Conservation (phyloP, 2,888 invertebrate genomes). For the Drosophila sordidapex region DNA sequence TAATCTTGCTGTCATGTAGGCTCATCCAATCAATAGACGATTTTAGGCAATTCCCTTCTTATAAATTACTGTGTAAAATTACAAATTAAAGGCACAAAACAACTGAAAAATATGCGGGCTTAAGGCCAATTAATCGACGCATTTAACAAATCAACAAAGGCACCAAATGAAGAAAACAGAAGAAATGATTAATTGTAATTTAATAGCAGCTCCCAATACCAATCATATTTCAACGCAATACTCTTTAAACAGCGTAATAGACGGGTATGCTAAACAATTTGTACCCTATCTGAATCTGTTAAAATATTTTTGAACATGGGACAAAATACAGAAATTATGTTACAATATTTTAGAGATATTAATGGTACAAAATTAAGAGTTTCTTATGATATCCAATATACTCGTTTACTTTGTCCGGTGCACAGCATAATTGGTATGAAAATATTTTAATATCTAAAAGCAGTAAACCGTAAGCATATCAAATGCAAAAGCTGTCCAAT, state of each 20-base stretch:
- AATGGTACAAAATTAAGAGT: neutral
- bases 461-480: neutral
- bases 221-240: conserved; percentile 53
- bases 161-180: conserved; percentile 29
- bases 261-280: neutral
- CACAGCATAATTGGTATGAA: neutral
- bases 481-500: neutral
- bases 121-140: conserved; percentile 71
- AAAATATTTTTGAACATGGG: neutral
- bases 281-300: conserved; percentile 4
- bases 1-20: conserved; percentile 64
- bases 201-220: conserved; percentile 58
- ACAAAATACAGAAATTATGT: neutral
- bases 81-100: conserved; percentile 66
- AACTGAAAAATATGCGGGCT: conserved; percentile 63
- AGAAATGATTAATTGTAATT: conserved; percentile 72
- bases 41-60: conserved; percentile 57
- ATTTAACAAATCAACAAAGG: conserved; percentile 75
- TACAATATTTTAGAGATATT: neutral
- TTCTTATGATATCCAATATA: neutral
- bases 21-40: conserved; percentile 69
- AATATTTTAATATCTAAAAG: neutral
- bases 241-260: conserved; percentile 12
- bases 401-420: neutral
- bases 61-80: conserved; percentile 74